Percentiles rank a stretch among this genome's conserved stretches.
Conservation (phyloP, 2,113 vertebrate genomes). For the Alces alces region DNA sequence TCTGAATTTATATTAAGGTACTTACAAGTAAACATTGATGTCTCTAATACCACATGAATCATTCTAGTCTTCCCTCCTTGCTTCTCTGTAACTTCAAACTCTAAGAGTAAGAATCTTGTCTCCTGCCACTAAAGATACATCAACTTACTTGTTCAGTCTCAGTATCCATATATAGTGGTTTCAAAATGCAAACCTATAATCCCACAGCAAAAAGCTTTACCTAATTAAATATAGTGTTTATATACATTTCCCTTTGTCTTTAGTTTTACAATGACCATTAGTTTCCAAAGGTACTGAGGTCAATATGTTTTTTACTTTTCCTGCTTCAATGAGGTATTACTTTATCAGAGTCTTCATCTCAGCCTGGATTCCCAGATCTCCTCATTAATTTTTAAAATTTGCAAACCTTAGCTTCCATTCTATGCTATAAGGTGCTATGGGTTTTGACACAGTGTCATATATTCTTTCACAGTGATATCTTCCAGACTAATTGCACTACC, state of each 20-base stretch:
- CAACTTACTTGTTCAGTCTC: neutral
- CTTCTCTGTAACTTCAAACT: neutral
- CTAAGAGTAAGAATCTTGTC: neutral
- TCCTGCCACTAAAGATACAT: neutral
- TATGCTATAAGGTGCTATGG: neutral
- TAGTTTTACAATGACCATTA: neutral
- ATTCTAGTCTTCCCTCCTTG: neutral
- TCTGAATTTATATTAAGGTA: neutral
- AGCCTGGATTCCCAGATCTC: neutral
- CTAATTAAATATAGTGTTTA: neutral
- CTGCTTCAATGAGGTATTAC: neutral
- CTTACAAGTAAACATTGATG: neutral
- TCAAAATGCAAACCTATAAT: neutral
- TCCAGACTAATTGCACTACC: neutral
- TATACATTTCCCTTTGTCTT: neutral
- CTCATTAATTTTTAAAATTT: neutral
- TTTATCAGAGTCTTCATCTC: neutral
- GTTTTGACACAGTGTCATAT: neutral
- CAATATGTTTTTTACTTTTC: neutral
- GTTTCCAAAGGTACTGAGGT: neutral
- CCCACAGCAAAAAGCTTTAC: neutral
- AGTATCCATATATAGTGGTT: neutral
- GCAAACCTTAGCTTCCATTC: neutral
- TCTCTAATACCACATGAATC: neutral
- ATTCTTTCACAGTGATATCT: neutral